Conservation (phyloP, 2,797 vertebrate genomes). For the Coccyzus lansbergi region DNA sequence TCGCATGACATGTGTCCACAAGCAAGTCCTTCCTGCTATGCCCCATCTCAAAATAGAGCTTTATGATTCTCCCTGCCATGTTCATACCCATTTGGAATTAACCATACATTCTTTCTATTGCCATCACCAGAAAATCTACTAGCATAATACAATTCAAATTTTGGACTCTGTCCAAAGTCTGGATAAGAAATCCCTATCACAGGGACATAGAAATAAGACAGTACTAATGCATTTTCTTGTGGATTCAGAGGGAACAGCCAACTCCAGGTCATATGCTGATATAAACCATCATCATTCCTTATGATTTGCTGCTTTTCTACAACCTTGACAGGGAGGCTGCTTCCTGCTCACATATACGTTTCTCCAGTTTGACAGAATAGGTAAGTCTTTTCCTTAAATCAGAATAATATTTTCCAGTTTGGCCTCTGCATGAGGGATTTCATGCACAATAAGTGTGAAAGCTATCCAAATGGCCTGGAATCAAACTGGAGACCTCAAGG, state of each 20-base stretch:
- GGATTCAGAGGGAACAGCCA: neutral
- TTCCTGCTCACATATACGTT: neutral
- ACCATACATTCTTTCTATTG: neutral
- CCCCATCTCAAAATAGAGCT: neutral
- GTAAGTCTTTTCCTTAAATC: neutral
- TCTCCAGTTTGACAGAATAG: neutral
- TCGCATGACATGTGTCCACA: neutral
- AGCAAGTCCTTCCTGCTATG: neutral
- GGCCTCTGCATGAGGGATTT: neutral
- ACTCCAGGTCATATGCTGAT: neutral
- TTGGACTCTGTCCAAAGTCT: neutral
- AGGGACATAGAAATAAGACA: neutral
- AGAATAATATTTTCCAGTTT: neutral
- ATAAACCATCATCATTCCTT: neutral
- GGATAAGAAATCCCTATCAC: neutral
- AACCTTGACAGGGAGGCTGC: neutral
- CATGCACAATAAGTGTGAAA: neutral
- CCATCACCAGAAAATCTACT: neutral
- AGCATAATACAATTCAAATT: neutral
- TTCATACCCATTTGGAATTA: neutral
- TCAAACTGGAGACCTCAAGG: neutral
- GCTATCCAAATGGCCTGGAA: neutral
- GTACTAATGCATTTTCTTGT: neutral
- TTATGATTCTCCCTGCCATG: neutral
- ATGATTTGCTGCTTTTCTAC: neutral